Percentiles rank a stretch among this genome's conserved stretches.
phyloP scores from a whole-genome alignment of 2,113 vertebrate species.

The Todiramphus chloris region DNA sequence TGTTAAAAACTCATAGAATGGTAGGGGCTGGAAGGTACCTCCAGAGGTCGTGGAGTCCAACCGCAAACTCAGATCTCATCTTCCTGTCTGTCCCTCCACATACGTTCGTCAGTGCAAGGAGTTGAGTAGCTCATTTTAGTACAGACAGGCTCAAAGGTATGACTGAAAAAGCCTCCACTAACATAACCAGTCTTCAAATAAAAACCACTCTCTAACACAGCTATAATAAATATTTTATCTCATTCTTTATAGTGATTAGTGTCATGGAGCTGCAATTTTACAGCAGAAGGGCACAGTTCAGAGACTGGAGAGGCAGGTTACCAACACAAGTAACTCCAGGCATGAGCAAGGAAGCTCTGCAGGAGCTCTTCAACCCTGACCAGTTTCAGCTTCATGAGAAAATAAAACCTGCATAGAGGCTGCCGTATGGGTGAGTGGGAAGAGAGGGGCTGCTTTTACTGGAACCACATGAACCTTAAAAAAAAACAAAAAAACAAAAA shows the following conservation, averaged over 20 bases:
- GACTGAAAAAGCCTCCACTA: background rate
- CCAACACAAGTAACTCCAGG: background rate
- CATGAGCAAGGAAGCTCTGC: background rate
- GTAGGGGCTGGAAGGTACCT: too few species aligned
- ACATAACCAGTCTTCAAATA: background rate
- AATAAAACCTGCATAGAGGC: background rate
- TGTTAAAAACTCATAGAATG: background rate
- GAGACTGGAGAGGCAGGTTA: background rate
- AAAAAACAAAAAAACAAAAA: background rate
- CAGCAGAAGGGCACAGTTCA: background rate
- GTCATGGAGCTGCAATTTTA: background rate
- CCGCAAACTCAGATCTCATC: too few species aligned
- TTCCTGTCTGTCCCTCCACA: too few species aligned
- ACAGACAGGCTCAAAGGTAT: background rate
- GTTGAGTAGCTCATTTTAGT: background rate
- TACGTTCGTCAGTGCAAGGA: too few species aligned
- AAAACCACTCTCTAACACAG: background rate
- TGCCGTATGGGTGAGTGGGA: background rate
- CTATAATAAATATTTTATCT: background rate
- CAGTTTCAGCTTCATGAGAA: constrained; percentile 18
- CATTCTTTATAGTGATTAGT: background rate
- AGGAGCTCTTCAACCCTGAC: background rate
- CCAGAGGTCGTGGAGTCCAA: too few species aligned
- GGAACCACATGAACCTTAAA: background rate
- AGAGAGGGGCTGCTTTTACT: background rate